phyloP scores from a whole-genome alignment of 2,888 invertebrate species.

The Hyles lineata region DNA sequence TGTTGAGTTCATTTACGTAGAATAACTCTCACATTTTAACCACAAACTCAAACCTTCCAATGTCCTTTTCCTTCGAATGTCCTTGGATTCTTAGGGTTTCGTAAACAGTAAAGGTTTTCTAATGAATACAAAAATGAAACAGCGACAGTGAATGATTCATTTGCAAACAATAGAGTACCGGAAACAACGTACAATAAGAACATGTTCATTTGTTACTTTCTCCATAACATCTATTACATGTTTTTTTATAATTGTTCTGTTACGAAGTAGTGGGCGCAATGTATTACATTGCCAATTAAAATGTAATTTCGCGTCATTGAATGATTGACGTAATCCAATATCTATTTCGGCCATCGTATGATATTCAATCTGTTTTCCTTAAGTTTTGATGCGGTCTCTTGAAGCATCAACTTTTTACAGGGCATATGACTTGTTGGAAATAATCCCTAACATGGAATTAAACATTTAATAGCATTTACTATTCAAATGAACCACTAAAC shows the following conservation, averaged over 20 bases:
- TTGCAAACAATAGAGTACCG: slow-evolving; percentile 72
- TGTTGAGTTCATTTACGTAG: background rate
- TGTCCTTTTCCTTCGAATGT: background rate
- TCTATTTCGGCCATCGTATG: background rate
- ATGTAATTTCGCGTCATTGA: slow-evolving; percentile 28
- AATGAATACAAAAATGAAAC: slow-evolving; percentile 32
- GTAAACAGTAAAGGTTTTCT: background rate
- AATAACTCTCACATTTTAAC: slow-evolving; percentile 12
- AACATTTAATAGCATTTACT: background rate
- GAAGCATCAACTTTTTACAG: background rate
- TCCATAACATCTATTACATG: slow-evolving; percentile 39
- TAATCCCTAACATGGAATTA: background rate
- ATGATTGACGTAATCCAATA: background rate
- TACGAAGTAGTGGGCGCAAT: slow-evolving; percentile 22
- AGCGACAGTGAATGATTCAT: slow-evolving; percentile 51
- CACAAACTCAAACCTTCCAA: background rate
- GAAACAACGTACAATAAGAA: slow-evolving; percentile 59
- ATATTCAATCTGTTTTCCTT: background rate
- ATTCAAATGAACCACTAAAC: background rate
- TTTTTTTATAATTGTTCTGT: slow-evolving; percentile 15
- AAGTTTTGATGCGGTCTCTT: background rate
- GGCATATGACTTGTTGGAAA: background rate
- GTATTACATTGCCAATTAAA: slow-evolving; percentile 46
- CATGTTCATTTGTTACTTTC: slow-evolving; percentile 60
- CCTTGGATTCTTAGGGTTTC: background rate